Evolutionary conservation across 1,140 invertebrate genomes (phyloP).

Genomic region (Popillia japonica): DNA sequence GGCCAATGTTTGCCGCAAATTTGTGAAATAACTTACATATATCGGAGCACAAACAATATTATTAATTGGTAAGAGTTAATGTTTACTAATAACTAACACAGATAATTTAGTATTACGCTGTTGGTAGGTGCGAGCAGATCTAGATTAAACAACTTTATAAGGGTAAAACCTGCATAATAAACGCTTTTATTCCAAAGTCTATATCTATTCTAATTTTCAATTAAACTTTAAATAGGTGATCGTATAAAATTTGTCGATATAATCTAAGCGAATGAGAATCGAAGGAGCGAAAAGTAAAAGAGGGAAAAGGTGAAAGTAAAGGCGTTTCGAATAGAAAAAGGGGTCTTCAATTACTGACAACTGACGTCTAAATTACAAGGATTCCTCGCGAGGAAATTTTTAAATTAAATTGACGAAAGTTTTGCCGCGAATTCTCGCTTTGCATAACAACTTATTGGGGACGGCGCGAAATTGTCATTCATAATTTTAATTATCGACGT

Average conservation of each 20-base stretch:
- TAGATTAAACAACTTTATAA: no score
- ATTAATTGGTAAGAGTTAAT: no score
- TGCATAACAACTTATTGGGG: conserved; percentile 31
- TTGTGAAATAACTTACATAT: no score
- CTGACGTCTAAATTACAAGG: conserved; percentile 18
- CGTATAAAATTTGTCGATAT: background rate
- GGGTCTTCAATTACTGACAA: conserved; percentile 28
- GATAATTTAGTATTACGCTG: no score
- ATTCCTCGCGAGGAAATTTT: conserved; percentile 21
- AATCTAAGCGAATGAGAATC: background rate
- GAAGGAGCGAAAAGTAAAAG: background rate
- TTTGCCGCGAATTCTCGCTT: conserved; percentile 5
- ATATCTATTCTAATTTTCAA: conserved; percentile 7
- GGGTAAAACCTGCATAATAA: no score
- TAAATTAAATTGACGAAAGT: conserved; percentile 30
- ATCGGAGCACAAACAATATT: no score
- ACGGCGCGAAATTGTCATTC: conserved; percentile 28
- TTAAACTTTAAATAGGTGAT: conserved; percentile 8
- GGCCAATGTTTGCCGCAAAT: no score
- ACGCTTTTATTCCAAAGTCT: no score
- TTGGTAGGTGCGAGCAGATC: no score
- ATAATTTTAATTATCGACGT: conserved; percentile 34
- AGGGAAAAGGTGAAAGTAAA: background rate
- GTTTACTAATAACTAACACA: no score
- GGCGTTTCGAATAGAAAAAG: background rate